Conservation (phyloP, 2,113 vertebrate genomes). For the Larimichthys crocea region DNA sequence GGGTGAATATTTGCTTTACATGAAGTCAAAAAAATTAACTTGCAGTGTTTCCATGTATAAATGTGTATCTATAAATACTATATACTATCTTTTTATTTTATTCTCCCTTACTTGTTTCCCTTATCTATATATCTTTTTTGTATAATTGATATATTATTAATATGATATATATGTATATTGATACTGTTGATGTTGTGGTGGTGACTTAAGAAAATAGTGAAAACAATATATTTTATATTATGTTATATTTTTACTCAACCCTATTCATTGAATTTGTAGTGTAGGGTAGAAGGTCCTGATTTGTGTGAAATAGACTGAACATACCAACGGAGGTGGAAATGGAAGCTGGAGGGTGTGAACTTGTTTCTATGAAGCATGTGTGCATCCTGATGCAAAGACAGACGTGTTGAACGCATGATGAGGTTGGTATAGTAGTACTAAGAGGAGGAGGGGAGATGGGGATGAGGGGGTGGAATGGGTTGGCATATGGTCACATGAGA, state of each 20-base stretch:
- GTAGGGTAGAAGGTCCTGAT: not conserved
- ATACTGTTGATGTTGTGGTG: not conserved
- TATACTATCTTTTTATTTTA: not conserved
- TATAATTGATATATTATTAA: too few relatives aligned
- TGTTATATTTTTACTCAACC: not conserved
- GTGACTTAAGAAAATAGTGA: not conserved
- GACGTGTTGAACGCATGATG: constrained; percentile 38
- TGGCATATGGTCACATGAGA: constrained; percentile 73
- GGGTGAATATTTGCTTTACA: too few relatives aligned
- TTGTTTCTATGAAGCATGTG: not conserved
- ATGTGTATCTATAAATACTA: too few relatives aligned
- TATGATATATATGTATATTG: too few relatives aligned
- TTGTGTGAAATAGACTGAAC: not conserved
- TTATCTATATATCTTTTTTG: too few relatives aligned
- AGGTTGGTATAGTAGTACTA: not conserved
- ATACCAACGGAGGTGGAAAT: not conserved
- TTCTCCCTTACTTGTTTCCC: too few relatives aligned
- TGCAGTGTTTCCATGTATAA: too few relatives aligned
- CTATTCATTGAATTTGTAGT: not conserved
- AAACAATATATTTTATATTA: not conserved
- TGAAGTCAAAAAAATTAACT: too few relatives aligned
- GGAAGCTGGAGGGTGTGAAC: constrained; percentile 3
- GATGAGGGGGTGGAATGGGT: not conserved
- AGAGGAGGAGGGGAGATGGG: not conserved
- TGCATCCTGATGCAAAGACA: constrained; percentile 14